Conservation (phyloP, 1,140 invertebrate species). For the Platyura marginata region DNA sequence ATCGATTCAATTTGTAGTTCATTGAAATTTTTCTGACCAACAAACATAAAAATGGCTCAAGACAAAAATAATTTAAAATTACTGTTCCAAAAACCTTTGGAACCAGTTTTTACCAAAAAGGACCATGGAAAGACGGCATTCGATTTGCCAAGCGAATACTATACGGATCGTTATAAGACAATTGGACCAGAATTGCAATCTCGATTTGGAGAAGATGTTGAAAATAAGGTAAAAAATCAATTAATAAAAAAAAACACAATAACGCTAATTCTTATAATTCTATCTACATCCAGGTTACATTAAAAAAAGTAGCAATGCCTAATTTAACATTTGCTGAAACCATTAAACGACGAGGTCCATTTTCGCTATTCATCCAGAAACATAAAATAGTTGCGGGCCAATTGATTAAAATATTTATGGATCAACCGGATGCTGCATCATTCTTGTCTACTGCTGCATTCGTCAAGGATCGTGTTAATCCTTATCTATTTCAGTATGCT, state of each 20-base stretch:
- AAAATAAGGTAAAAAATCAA: not conserved
- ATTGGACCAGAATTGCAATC: not conserved
- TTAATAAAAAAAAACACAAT: conserved; percentile 2
- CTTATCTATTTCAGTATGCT: conserved; percentile 25
- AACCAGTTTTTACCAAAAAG: conserved; percentile 42
- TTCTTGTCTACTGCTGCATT: conserved; percentile 18
- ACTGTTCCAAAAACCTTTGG: conserved; percentile 39
- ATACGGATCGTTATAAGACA: conserved; percentile 15
- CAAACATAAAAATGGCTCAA: too few species aligned
- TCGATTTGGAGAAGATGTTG: not conserved
- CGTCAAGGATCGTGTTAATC: conserved; percentile 26
- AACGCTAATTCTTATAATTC: conserved; percentile 1
- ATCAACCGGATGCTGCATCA: conserved; percentile 10
- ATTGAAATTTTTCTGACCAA: too few species aligned
- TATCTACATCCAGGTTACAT: too few species aligned
- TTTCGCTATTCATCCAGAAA: conserved; percentile 34
- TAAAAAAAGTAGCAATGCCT: conserved; percentile 7
- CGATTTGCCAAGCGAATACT: conserved; percentile 33
- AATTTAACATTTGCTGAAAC: conserved; percentile 12
- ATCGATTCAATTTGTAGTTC: too few species aligned
- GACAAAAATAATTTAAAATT: conserved; percentile 18
- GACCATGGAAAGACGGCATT: conserved; percentile 36
- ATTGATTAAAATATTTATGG: conserved; percentile 31
- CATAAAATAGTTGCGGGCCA: conserved; percentile 33
- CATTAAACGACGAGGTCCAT: conserved; percentile 18